Conservation (phyloP, 2,888 invertebrate genomes). For the Branchellion lobata region DNA sequence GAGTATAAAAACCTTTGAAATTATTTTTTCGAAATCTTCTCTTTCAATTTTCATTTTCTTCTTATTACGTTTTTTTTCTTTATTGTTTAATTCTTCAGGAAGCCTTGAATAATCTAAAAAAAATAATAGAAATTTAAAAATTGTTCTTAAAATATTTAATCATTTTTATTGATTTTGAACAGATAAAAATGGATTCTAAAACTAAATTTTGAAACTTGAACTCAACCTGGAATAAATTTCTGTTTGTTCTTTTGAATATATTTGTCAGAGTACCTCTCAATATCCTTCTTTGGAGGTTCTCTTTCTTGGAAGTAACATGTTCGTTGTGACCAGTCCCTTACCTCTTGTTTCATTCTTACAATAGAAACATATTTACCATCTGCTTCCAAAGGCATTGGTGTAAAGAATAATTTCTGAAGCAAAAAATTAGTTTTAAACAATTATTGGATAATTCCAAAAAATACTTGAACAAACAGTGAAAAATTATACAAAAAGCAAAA, state of each 20-base stretch:
- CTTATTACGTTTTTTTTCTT: background rate
- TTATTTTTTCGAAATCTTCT: background rate
- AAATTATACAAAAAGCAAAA: no score
- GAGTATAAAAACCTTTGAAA: background rate
- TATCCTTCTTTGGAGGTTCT: conserved; percentile 27
- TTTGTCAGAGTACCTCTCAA: conserved; percentile 41
- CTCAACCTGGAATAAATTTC: conserved; percentile 3
- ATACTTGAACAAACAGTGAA: no score
- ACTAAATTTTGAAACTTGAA: background rate
- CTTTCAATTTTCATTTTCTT: background rate
- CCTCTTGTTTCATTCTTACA: conserved; percentile 2
- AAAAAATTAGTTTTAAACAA: background rate
- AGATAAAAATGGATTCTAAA: background rate
- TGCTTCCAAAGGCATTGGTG: background rate
- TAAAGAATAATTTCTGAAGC: conserved; percentile 4
- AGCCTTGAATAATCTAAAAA: background rate
- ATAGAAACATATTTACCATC: background rate
- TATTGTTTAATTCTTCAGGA: conserved; percentile 1
- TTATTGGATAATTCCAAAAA: no score
- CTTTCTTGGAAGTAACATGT: background rate
- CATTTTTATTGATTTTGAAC: background rate
- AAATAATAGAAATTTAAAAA: background rate
- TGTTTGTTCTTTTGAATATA: conserved; percentile 12
- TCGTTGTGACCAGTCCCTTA: background rate
- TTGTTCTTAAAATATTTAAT: background rate